Conservation (phyloP, 2,888 invertebrate species). For the Ennomos erosarius region DNA sequence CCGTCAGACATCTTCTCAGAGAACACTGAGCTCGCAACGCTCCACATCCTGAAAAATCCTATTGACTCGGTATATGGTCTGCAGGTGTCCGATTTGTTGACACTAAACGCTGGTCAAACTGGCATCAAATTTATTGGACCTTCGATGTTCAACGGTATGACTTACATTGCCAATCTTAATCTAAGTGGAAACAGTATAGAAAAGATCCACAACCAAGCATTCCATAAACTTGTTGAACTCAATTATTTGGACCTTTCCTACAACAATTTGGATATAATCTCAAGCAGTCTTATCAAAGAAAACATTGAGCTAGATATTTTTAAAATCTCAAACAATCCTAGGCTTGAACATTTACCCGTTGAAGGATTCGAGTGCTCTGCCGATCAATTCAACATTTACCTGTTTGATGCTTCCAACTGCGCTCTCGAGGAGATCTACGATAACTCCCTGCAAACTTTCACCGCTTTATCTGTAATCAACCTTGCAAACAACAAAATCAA, state of each 20-base stretch:
- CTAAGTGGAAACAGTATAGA: slow-evolving; percentile 89
- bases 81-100: slow-evolving; percentile 86
- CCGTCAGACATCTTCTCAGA: slow-evolving; percentile 87
- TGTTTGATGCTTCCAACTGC: slow-evolving; percentile 91
- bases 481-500: slow-evolving; percentile 88
- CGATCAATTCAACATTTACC: slow-evolving; percentile 86
- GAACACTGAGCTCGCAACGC: slow-evolving; percentile 87
- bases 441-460: slow-evolving; percentile 89
- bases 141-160: slow-evolving; percentile 87
- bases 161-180: slow-evolving; percentile 87
- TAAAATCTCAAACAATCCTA: slow-evolving; percentile 89
- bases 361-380: slow-evolving; percentile 87
- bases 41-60: slow-evolving; percentile 89
- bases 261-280: slow-evolving; percentile 88
- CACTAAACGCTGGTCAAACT: slow-evolving; percentile 89
- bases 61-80: slow-evolving; percentile 87
- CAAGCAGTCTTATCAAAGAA: slow-evolving; percentile 88
- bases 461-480: slow-evolving; percentile 87
- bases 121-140: slow-evolving; percentile 87
- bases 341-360: slow-evolving; percentile 87
- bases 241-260: slow-evolving; percentile 90
- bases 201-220: slow-evolving; percentile 88
- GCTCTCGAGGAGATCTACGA: slow-evolving; percentile 87
- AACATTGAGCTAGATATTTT: slow-evolving; percentile 89
- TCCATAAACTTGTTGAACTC: slow-evolving; percentile 87